Evolutionary conservation across 1,140 invertebrate species (phyloP).

Genomic region (Zaprionus lachaisei): DNA sequence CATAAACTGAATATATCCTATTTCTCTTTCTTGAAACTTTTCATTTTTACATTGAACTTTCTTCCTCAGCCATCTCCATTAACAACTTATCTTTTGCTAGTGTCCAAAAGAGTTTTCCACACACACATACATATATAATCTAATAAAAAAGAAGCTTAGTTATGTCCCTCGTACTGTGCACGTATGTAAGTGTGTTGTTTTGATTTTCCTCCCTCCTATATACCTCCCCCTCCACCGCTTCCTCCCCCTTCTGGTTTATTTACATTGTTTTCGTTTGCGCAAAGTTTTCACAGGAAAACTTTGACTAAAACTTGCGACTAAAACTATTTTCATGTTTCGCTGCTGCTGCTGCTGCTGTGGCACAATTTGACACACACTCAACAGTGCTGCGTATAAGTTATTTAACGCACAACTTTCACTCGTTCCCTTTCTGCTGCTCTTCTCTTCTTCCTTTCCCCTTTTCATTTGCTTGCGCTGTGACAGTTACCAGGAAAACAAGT

Average conservation of each 20-base stretch:
- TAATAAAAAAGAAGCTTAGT: background rate
- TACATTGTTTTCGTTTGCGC: slow-evolving; percentile 19
- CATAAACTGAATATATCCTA: background rate
- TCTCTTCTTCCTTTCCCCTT: background rate
- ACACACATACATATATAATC: background rate
- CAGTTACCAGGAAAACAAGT: background rate
- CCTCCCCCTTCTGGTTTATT: background rate
- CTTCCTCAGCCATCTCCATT: background rate
- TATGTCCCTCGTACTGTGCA: background rate
- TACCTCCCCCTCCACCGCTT: background rate
- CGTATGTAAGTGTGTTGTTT: background rate
- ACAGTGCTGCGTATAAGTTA: slow-evolving; percentile 32
- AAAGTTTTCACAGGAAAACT: slow-evolving; percentile 16
- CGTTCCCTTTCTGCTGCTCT: background rate
- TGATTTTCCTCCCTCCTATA: background rate
- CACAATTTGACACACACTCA: slow-evolving; percentile 8
- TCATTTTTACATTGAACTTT: background rate
- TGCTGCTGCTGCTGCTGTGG: background rate
- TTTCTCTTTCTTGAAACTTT: background rate
- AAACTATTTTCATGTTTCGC: slow-evolving; percentile 17
- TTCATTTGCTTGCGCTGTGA: background rate
- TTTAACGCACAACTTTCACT: slow-evolving; percentile 3
- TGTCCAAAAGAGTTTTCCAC: background rate
- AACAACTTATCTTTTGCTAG: background rate
- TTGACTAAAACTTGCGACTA: slow-evolving; percentile 13